phyloP scores from a whole-genome alignment of 1,140 invertebrate species.

The Pantala flavescens region DNA sequence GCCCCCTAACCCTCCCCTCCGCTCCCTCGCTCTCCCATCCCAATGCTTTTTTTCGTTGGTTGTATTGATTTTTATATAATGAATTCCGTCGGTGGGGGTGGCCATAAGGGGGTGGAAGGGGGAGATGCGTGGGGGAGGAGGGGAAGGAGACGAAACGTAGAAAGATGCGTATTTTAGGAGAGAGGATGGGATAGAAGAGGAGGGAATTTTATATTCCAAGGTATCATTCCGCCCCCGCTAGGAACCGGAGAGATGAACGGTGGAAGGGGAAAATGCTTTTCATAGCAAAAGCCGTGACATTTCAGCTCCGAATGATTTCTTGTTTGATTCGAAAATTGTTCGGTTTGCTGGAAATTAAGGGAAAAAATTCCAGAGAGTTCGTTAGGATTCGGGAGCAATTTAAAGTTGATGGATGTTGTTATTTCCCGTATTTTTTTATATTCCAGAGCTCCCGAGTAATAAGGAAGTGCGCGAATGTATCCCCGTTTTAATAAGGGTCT shows the following conservation, averaged over 20 bases:
- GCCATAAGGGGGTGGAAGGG: conserved; percentile 1
- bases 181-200: neutral
- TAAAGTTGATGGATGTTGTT: no score
- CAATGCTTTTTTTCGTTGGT: neutral
- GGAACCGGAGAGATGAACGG: neutral
- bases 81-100: neutral
- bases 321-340: no score
- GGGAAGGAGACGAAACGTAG: neutral
- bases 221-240: neutral
- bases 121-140: neutral
- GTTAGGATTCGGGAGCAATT: no score
- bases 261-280: neutral
- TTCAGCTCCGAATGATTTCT: no score
- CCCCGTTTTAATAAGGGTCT: no score
- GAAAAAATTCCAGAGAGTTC: no score
- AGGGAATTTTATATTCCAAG: neutral
- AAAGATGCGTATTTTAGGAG: neutral
- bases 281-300: no score
- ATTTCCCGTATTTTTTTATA: no score
- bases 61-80: conserved; percentile 11
- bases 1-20: neutral
- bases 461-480: no score
- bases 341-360: no score
- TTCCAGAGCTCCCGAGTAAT: no score
- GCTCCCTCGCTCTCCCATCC: neutral